Evolutionary conservation across 30 jellyfish, hydroid and myxozoan genomes (phyloP).

Genomic region (Phacellophora camtschatica): DNA sequence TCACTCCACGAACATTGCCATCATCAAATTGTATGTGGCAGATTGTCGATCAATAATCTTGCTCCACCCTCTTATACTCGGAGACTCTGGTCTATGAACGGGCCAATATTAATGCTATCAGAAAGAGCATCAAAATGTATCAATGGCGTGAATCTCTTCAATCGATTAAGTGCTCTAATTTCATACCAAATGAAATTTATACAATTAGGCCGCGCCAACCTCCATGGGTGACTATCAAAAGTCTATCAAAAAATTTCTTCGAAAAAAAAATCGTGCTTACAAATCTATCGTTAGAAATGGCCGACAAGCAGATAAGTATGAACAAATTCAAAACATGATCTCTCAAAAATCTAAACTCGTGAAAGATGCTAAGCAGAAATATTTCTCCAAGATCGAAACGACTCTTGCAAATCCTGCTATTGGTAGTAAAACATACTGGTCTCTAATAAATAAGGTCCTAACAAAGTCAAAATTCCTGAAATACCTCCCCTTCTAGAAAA

Average conservation of each 20-base stretch:
- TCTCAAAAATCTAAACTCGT: neutral
- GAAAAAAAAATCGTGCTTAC: slow-evolving; percentile 28
- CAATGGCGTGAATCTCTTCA: neutral
- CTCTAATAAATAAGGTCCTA: slow-evolving; percentile 23
- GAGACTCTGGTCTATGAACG: slow-evolving; percentile 36
- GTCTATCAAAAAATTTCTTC: slow-evolving; percentile 12
- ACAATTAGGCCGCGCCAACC: slow-evolving; percentile 20
- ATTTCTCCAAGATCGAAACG: slow-evolving; percentile 5
- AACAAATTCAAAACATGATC: slow-evolving; percentile 1
- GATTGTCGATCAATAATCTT: slow-evolving; percentile 15
- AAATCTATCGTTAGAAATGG: slow-evolving; percentile 23
- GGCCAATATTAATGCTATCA: neutral
- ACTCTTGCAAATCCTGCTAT: slow-evolving; percentile 7
- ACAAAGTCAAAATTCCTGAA: slow-evolving; percentile 20
- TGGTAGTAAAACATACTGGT: slow-evolving; percentile 51
- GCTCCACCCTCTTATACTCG: slow-evolving; percentile 52
- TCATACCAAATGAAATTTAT: slow-evolving; percentile 12
- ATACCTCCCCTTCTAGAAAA: slow-evolving; percentile 32
- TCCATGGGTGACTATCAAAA: slow-evolving; percentile 50
- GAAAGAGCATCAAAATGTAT: slow-evolving; percentile 14
- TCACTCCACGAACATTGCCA: slow-evolving; percentile 41
- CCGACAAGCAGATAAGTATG: slow-evolving; percentile 8
- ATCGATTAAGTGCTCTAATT: neutral
- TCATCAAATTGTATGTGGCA: slow-evolving; percentile 27
- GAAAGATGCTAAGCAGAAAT: slow-evolving; percentile 6